Percentiles rank a stretch among this genome's conserved stretches.
These are phyloP conservation scores for Agriotes lineatus DNA, from an alignment of 2,888 invertebrate species.

Conservation along the genomic window DNA sequence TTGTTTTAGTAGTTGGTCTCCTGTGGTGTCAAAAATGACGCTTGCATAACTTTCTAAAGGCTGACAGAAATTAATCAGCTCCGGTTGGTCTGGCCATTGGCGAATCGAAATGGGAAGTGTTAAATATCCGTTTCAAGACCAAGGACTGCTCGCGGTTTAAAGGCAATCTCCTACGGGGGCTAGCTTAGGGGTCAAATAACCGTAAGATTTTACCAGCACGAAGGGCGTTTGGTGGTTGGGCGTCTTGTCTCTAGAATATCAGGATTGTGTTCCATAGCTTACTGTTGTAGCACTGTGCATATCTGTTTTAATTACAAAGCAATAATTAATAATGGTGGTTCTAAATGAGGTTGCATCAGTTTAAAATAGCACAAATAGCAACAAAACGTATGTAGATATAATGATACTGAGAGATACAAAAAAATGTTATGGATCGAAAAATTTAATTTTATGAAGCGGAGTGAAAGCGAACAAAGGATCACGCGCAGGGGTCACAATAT, in stretches of 20 bases:
- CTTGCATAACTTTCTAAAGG: slow-evolving; percentile 6
- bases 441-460: no score
- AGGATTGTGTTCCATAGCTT: no score
- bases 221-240: slow-evolving; percentile 2
- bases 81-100: neutral
- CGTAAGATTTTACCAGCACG: neutral
- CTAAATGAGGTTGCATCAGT: no score
- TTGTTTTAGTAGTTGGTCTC: slow-evolving; percentile 10
- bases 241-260: no score
- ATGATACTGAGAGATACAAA: no score
- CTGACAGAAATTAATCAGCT: slow-evolving; percentile 2
- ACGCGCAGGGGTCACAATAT: no score
- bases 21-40: slow-evolving; percentile 7
- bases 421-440: no score
- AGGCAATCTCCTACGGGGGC: neutral
- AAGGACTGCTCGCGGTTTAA: slow-evolving; percentile 9
- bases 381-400: no score
- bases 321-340: no score
- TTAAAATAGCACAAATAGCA: neutral
- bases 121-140: slow-evolving; percentile 4
- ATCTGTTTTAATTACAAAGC: no score
- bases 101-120: neutral
- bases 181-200: slow-evolving; percentile 2
- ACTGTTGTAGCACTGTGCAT: no score
- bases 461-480: no score